Evolutionary conservation across 2,113 vertebrate genomes (phyloP).

Genomic region (Bubalus kerabau): DNA sequence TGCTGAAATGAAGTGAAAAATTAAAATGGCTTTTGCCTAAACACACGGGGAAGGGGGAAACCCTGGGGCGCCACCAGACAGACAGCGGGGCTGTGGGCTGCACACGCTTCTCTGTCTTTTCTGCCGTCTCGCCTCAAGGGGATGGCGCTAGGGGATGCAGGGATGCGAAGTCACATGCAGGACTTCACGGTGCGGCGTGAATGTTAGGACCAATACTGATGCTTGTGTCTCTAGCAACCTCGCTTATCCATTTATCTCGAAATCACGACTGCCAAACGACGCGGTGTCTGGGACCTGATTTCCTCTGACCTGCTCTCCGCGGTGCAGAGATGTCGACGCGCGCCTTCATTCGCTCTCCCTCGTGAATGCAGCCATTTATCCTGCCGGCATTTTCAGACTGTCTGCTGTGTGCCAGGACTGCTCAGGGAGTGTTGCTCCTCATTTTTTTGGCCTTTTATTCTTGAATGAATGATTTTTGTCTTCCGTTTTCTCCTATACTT

Average conservation of each 20-base stretch:
- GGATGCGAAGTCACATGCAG: conserved; percentile 52
- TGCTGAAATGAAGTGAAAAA: conserved; percentile 65
- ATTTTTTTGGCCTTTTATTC: not conserved
- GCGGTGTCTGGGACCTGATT: not conserved
- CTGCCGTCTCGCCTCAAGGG: conserved; percentile 30
- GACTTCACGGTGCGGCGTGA: conserved; percentile 62
- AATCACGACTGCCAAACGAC: not conserved
- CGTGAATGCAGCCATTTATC: not conserved
- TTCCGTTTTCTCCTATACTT: not conserved
- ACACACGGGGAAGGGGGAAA: conserved; percentile 30
- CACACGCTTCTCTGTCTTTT: not conserved
- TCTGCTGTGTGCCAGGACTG: not conserved
- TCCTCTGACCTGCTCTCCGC: not conserved
- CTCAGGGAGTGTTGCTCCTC: not conserved
- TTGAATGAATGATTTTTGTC: not conserved
- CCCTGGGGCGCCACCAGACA: not conserved
- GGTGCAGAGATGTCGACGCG: not conserved
- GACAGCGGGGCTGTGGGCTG: not conserved
- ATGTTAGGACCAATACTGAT: conserved; percentile 43
- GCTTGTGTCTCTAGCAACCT: conserved; percentile 10
- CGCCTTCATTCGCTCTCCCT: not conserved
- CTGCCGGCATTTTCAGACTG: not conserved
- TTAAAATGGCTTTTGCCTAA: conserved; percentile 61
- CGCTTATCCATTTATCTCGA: not conserved
- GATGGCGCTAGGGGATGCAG: conserved; percentile 25